Conservation (phyloP, 1,140 invertebrate species). For the Neodiprion fabricii region DNA sequence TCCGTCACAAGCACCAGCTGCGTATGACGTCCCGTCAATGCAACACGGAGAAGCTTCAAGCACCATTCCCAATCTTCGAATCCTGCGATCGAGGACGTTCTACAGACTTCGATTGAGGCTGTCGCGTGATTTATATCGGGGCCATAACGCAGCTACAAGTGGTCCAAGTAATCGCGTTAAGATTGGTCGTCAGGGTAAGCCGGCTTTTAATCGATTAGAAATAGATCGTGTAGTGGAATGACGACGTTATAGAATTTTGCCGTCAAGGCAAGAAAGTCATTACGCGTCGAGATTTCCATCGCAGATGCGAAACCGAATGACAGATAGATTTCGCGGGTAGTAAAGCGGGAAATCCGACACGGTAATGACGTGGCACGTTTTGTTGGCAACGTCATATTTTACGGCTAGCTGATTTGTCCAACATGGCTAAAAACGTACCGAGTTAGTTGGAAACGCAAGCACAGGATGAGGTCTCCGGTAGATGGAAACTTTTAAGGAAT, state of each 20-base stretch:
- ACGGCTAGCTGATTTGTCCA: no score
- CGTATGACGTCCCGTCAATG: not conserved
- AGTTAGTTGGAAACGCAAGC: no score
- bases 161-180: not conserved
- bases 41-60: not conserved
- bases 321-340: no score
- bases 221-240: not conserved
- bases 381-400: no score
- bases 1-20: not conserved
- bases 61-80: not conserved
- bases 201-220: not conserved
- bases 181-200: not conserved
- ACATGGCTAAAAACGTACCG: no score
- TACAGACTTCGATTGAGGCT: not conserved
- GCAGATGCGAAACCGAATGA: no score
- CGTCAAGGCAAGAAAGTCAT: no score
- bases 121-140: slow-evolving; percentile 1
- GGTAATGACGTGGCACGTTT: no score
- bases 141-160: not conserved
- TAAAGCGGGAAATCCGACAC: no score
- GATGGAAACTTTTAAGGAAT: no score
- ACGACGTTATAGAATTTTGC: not conserved
- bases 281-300: no score
- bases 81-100: not conserved
- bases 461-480: no score